Evolutionary conservation across 2,797 vertebrate genomes (phyloP).

Genomic region (Neostethus bicornis): DNA sequence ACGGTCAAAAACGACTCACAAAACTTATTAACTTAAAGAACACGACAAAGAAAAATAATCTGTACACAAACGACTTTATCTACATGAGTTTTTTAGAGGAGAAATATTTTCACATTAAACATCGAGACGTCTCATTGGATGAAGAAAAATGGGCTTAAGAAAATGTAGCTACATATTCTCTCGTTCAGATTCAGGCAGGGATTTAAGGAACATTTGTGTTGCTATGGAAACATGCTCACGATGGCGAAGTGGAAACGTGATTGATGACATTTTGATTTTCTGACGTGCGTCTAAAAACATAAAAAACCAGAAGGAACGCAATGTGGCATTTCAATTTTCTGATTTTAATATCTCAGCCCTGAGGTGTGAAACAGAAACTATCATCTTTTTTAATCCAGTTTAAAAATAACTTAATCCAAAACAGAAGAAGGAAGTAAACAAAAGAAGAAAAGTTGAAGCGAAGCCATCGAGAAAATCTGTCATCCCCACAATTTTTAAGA

Average conservation of each 20-base stretch:
- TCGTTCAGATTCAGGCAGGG: slow-evolving; percentile 9
- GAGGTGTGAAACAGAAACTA: neutral
- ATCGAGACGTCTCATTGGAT: slow-evolving; percentile 24
- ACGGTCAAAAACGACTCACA: slow-evolving; percentile 46
- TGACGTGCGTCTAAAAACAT: slow-evolving; percentile 17
- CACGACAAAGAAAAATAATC: slow-evolving; percentile 46
- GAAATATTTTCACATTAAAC: slow-evolving; percentile 59
- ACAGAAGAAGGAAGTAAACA: too few relatives aligned
- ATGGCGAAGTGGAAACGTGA: slow-evolving; percentile 18
- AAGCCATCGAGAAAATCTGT: too few relatives aligned
- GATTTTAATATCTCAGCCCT: neutral
- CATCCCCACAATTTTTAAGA: too few relatives aligned
- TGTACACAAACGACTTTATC: slow-evolving; percentile 72
- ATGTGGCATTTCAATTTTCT: neutral
- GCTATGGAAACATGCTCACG: slow-evolving; percentile 40
- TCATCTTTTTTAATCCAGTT: too few relatives aligned
- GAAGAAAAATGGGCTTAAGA: too few relatives aligned
- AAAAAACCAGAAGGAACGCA: slow-evolving; percentile 39
- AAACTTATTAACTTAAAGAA: slow-evolving; percentile 72
- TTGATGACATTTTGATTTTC: slow-evolving; percentile 26
- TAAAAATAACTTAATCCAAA: neutral
- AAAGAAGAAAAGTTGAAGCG: too few relatives aligned
- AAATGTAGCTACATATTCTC: neutral
- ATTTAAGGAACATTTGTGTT: slow-evolving; percentile 6
- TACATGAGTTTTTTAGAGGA: slow-evolving; percentile 56